Evolutionary conservation across 23 tunicate species (phyloP).

Genomic region (Aplidium turbinatum): DNA sequence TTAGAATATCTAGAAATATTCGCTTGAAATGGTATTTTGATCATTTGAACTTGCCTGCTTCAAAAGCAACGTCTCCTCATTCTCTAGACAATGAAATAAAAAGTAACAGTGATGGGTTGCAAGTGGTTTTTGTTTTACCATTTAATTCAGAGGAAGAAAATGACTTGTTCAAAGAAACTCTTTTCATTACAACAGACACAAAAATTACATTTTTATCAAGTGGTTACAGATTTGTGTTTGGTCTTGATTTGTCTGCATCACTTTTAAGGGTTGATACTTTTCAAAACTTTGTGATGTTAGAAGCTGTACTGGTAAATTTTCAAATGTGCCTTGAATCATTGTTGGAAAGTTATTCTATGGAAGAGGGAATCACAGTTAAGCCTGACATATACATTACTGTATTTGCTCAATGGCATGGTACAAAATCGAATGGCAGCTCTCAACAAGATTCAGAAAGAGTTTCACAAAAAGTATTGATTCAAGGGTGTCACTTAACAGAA

Average conservation of each 20-base stretch:
- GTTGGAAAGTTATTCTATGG: slow-evolving; percentile 23
- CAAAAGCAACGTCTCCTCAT: too few species aligned
- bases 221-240: slow-evolving; percentile 83
- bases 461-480: slow-evolving; percentile 69
- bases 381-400: slow-evolving; percentile 76
- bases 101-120: not conserved
- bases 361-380: slow-evolving; percentile 1
- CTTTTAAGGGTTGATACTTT: slow-evolving; percentile 58
- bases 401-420: slow-evolving; percentile 76
- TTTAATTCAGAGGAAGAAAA: not conserved
- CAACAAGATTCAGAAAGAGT: not conserved
- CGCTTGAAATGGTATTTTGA: slow-evolving; percentile 77
- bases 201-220: slow-evolving; percentile 66
- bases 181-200: slow-evolving; percentile 31
- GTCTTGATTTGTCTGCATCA: slow-evolving; percentile 76
- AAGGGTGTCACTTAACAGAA: slow-evolving; percentile 60
- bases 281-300: slow-evolving; percentile 52
- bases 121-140: slow-evolving; percentile 15
- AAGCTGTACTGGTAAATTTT: slow-evolving; percentile 48
- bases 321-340: slow-evolving; percentile 64
- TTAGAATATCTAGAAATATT: slow-evolving; percentile 68
- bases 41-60: slow-evolving; percentile 14
- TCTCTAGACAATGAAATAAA: too few species aligned
- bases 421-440: not conserved
- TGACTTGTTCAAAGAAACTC: not conserved